phyloP scores from a whole-genome alignment of 2,113 vertebrate species.

The Bungarus multicinctus region DNA sequence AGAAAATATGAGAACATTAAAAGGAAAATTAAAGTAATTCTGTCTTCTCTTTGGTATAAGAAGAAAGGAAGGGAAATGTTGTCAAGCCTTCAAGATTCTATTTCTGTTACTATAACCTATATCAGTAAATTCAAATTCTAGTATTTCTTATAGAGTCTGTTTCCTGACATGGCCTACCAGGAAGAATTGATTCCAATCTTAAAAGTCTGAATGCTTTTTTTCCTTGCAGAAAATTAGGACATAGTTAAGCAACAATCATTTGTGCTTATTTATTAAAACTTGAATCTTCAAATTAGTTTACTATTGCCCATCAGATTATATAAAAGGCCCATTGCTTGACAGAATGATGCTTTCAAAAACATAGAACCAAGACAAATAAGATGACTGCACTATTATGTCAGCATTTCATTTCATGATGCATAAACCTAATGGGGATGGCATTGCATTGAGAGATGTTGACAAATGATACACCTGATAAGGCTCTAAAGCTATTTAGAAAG shows the following conservation, averaged over 20 bases:
- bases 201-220: not conserved
- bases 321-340: conserved; percentile 9
- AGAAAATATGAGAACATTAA: not conserved
- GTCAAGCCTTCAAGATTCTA: not conserved
- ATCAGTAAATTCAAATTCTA: not conserved
- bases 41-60: not conserved
- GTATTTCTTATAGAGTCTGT: not conserved
- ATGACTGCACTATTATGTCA: not conserved
- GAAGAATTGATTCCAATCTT: not conserved
- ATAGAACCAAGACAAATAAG: conserved; percentile 9
- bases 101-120: not conserved
- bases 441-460: not conserved
- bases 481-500: not conserved
- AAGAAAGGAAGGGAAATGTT: not conserved
- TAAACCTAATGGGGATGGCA: not conserved
- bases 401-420: not conserved
- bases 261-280: conserved; percentile 23
- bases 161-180: not conserved
- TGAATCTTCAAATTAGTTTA: conserved; percentile 22
- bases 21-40: not conserved
- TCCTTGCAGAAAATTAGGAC: not conserved
- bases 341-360: not conserved
- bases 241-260: not conserved
- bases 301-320: conserved; percentile 34
- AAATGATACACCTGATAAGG: conserved; percentile 12